Base-by-base conservation (phyloP, 2,797 vertebrate species). In the Brachyrhaphis roseni region DNA sequence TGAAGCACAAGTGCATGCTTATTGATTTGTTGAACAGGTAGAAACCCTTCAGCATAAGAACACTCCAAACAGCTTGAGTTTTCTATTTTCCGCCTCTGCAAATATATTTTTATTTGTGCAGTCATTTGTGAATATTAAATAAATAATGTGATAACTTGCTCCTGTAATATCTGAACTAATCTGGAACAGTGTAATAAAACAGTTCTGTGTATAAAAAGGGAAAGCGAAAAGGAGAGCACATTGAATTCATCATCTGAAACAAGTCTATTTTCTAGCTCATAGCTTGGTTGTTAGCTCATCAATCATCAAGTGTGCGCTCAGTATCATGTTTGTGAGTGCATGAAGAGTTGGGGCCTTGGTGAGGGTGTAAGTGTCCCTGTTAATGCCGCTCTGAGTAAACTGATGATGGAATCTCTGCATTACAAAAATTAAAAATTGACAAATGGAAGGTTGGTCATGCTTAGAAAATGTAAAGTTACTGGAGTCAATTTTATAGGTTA, bases 361-460 rank as follows among this genome's bases (percentile, higher is more conserved):
- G 75, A 46, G 31, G 31, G 26, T 46, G 78, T 53, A 28, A 64
- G 82, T 8, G 8, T 86, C 85, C 85, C 83, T 89, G 84, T 28
- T 23, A 87, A 84, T 28, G 36, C 82, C 86, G 86, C 84, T 84
- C 88, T 83, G 84, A 90, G 94, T 57, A 92, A 94, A 90, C 84
- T 82, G 96, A 94, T 94, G 95, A 92, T 93, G 93, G 92, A 95
- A 93, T 91, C 95, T 93, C 92, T 92, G 94, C 93, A 94, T 95
- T 95, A 74, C 80, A 45, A 26, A 39, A 95, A 92, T 94, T 95
- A 92, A 78, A 80, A 84, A 72, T 53, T 18, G 43, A 36, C 43
- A 51, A 23, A 43, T 6, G 7, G 18, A 15, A 13, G 34, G 43
- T 4, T 8, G 15, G 55, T 46, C 20, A n/a, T 70, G 28, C 8